Conservation (phyloP, 1,140 invertebrate genomes). For the Drosophila burlai region DNA sequence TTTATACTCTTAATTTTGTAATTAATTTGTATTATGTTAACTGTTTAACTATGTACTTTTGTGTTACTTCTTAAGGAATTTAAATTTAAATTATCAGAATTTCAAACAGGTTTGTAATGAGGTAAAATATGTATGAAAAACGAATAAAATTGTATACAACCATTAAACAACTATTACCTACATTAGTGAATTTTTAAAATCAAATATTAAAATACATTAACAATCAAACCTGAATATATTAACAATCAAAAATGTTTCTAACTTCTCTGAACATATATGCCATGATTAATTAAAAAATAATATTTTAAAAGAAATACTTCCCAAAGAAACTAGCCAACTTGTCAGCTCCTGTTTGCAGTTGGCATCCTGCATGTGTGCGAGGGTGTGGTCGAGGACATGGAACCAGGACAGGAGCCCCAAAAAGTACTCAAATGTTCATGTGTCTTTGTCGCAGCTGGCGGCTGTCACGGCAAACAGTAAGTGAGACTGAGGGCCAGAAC, state of each 20-base stretch:
- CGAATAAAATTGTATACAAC: too few relatives aligned
- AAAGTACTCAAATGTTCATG: slow-evolving; percentile 50
- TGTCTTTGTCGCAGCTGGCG: slow-evolving; percentile 62
- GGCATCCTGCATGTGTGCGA: slow-evolving; percentile 14
- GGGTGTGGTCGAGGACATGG: slow-evolving; percentile 28
- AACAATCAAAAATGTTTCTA: background rate
- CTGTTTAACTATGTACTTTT: background rate
- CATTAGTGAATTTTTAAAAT: too few relatives aligned
- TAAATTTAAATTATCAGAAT: too few relatives aligned
- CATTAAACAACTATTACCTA: too few relatives aligned
- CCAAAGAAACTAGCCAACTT: background rate
- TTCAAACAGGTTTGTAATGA: too few relatives aligned
- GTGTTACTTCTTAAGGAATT: too few relatives aligned
- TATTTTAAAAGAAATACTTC: background rate
- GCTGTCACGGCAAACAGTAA: slow-evolving; percentile 65
- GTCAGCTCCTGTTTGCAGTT: slow-evolving; percentile 17
- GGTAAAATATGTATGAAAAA: too few relatives aligned
- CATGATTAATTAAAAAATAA: too few relatives aligned
- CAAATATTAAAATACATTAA: too few relatives aligned
- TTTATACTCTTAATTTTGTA: background rate
- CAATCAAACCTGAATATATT: too few relatives aligned
- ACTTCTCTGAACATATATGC: background rate
- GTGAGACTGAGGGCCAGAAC: slow-evolving; percentile 30
- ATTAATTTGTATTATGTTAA: too few relatives aligned
- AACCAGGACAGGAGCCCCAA: slow-evolving; percentile 52